These are phyloP conservation scores for Cepaea nemoralis DNA, from an alignment of 1,140 invertebrate species.

Conservation along the genomic window DNA sequence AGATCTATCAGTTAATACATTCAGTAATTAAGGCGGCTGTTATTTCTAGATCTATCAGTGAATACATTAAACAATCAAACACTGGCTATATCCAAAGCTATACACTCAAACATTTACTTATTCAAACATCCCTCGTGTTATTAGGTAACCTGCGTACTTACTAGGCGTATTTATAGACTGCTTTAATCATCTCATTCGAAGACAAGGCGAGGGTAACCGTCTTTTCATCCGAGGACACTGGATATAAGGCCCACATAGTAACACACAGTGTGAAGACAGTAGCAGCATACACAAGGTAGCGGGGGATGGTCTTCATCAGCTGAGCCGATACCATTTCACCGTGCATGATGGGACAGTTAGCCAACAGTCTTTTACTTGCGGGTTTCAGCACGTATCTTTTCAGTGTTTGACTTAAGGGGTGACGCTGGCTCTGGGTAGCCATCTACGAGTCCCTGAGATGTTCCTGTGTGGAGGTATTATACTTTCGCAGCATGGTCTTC, in stretches of 20 bases:
- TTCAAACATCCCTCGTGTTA: not conserved
- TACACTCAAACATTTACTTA: not conserved
- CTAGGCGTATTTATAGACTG: not conserved
- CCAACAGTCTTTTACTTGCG: not conserved
- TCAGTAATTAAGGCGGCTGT: too few relatives aligned
- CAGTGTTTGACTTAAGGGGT: not conserved
- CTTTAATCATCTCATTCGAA: not conserved
- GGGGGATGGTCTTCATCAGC: not conserved
- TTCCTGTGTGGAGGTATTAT: not conserved
- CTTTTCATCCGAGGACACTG: not conserved
- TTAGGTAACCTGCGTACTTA: not conserved
- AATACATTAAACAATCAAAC: too few relatives aligned
- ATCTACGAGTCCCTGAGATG: not conserved
- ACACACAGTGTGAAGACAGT: not conserved
- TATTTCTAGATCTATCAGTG: too few relatives aligned
- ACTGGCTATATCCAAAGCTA: too few relatives aligned
- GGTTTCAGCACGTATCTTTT: not conserved
- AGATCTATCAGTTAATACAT: too few relatives aligned
- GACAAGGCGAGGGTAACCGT: not conserved
- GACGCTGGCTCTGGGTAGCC: not conserved
- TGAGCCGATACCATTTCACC: not conserved
- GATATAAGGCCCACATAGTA: not conserved
- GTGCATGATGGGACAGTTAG: not conserved
- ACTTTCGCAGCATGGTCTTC: not conserved
- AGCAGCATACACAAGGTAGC: not conserved